Percentiles rank a stretch among this genome's conserved stretches.
Conservation (phyloP, 2,113 vertebrate species). For the Syngnathus typhle region DNA sequence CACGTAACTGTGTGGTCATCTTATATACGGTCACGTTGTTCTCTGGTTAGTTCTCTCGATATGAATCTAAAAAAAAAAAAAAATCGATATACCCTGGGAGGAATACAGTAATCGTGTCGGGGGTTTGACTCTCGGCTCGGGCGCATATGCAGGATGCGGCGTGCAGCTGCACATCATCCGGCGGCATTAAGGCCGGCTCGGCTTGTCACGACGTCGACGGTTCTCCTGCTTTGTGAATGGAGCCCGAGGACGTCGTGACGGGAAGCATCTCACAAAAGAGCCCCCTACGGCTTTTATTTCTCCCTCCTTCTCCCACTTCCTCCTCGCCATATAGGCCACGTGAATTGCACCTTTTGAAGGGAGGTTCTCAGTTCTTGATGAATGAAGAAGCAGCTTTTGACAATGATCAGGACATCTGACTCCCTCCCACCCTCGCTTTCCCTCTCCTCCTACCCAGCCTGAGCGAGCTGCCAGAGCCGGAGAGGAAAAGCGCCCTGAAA, state of each 20-base stretch:
- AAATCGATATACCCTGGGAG: not conserved
- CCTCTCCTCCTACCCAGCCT: slow-evolving; percentile 34
- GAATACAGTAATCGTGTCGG: not conserved
- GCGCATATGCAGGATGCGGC: slow-evolving; percentile 25
- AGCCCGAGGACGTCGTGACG: slow-evolving; percentile 53
- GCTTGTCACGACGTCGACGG: slow-evolving; percentile 50
- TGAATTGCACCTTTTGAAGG: slow-evolving; percentile 2
- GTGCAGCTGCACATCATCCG: slow-evolving; percentile 63
- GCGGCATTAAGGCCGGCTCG: slow-evolving; percentile 44
- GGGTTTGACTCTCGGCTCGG: not conserved
- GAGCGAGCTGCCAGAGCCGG: slow-evolving; percentile 35
- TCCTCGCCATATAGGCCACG: slow-evolving; percentile 36
- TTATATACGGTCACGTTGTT: too few relatives aligned
- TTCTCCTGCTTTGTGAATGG: not conserved
- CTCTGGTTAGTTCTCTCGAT: too few relatives aligned
- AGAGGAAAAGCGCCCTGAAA: slow-evolving; percentile 84
- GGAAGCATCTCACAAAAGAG: slow-evolving; percentile 20
- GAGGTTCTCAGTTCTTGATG: slow-evolving; percentile 5
- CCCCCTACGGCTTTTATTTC: not conserved
- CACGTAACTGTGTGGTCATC: not conserved
- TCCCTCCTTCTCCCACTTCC: not conserved
- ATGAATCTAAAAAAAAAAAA: not conserved
- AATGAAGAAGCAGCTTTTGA: slow-evolving; percentile 15
- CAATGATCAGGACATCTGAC: slow-evolving; percentile 34
- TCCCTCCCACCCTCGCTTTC: slow-evolving; percentile 4